Conservation (phyloP, 1,140 invertebrate species). For the Bombus confusus region DNA sequence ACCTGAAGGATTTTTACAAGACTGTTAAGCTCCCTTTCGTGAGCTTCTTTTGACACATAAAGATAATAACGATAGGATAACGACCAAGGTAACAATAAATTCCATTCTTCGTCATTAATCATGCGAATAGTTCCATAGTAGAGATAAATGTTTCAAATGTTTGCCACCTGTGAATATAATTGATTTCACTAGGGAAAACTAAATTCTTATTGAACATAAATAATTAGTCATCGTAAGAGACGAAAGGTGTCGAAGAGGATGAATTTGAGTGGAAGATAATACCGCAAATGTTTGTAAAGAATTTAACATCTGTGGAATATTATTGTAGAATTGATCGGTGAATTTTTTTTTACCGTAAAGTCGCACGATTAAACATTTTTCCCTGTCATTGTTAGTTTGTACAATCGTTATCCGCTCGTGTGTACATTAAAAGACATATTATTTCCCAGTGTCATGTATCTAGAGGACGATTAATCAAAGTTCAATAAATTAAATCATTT, state of each 20-base stretch:
- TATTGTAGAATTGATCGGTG: not conserved
- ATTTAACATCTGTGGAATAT: not conserved
- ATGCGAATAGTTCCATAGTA: too few relatives aligned
- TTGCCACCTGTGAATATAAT: not conserved
- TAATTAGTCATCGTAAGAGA: not conserved
- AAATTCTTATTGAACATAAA: not conserved
- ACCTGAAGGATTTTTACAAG: slow-evolving; percentile 20
- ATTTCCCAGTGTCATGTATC: not conserved
- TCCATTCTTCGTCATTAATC: too few relatives aligned
- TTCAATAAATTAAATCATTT: not conserved
- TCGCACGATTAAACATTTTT: not conserved
- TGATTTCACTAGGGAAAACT: not conserved
- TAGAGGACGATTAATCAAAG: not conserved
- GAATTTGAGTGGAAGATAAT: not conserved
- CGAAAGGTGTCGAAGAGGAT: too few relatives aligned
- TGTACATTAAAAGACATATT: not conserved
- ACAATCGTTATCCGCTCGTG: not conserved
- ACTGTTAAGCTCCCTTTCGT: slow-evolving; percentile 16
- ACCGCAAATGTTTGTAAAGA: not conserved
- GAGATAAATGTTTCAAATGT: too few relatives aligned
- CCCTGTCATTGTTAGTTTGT: not conserved
- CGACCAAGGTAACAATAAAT: slow-evolving; percentile 33
- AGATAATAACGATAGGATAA: slow-evolving; percentile 25
- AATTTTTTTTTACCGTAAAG: not conserved
- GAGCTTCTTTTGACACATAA: slow-evolving; percentile 2